Base-by-base conservation (phyloP, 2,797 vertebrate genomes). In the Schizopygopsis malacanthus region DNA sequence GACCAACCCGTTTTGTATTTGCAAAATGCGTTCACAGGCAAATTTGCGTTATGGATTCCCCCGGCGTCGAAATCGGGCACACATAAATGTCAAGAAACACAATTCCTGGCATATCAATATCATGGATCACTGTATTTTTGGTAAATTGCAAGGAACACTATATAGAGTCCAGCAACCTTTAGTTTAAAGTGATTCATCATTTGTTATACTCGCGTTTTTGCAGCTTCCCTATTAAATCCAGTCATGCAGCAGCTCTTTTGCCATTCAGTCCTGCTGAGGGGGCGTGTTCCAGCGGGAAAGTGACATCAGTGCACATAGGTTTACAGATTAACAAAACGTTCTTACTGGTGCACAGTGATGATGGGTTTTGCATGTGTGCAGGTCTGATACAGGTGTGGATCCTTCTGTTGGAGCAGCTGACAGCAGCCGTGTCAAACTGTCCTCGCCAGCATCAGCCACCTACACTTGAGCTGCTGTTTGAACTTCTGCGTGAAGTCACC, bases 361-460 rank as follows among this genome's bases (percentile, higher is more conserved):
- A 33, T 52, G 3, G 6, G 73, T 76, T 41, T 52, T n/a, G 6
- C 77, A 67, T 73, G 52, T 52, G 56, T 28, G 43, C 92, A 99
- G 98, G 98, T 87, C 95, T 99, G 90, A 98, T 99, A 91, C 97
- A 97, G 89, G 98, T 99, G 86, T 99, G 98, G 98, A 98, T 98
- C 89, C 92, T 97, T 91, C 91, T 99, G 0, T 87, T 99, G 90
- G 98, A 99, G 94, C 97, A 99, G 94, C 94, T 99, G 79, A 98
- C 98, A 0, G 96, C 97, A 0, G 96, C 98, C 0, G 96, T 99
- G 88, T 99, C 98, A 0, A 97, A 98, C 91, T 99, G 98, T 88
- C 98, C 98, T 5, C 96, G 98, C 4, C 97, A 98, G 85, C 98
- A 99, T 88, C 98, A 99, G 56, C 97, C 98, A 0, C 98, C 98